These are phyloP conservation scores for Enteromius treurensis DNA, from an alignment of 2,797 vertebrate genomes.

Conservation along the genomic window DNA sequence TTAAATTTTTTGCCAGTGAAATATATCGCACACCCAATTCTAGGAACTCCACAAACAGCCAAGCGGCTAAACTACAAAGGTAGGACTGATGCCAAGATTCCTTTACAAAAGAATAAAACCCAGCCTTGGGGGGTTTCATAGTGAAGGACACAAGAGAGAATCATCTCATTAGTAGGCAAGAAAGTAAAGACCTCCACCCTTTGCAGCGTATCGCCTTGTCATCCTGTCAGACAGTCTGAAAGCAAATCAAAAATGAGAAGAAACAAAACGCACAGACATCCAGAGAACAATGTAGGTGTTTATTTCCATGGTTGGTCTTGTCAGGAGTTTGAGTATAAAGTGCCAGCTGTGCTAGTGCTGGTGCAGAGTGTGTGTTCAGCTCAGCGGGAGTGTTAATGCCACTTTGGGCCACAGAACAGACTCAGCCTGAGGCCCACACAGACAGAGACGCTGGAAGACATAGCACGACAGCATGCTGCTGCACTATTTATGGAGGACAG, in stretches of 20 bases:
- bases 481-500: conserved; percentile 56
- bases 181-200: conserved; percentile 45
- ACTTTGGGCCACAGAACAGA: conserved; percentile 51
- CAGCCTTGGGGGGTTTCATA: not conserved
- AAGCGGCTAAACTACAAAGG: not conserved
- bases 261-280: conserved; percentile 30
- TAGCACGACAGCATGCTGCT: conserved; percentile 44
- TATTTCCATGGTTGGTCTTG: conserved; percentile 21
- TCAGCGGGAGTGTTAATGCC: conserved; percentile 46
- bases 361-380: conserved; percentile 29
- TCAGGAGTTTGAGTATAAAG: conserved; percentile 40
- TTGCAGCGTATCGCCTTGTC: conserved; percentile 37
- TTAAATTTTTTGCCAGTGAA: not conserved
- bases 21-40: not conserved
- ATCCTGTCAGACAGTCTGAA: conserved; percentile 47
- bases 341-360: conserved; percentile 35
- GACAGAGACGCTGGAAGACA: conserved; percentile 33
- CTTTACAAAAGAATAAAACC: conserved; percentile 13
- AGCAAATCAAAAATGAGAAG: conserved; percentile 35
- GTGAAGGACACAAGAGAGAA: conserved; percentile 21
- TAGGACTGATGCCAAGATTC: conserved; percentile 9
- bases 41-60: conserved; percentile 6
- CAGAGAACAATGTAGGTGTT: conserved; percentile 27
- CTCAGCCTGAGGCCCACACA: conserved; percentile 43
- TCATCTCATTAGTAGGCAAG: conserved; percentile 59